Evolutionary conservation across 2,113 vertebrate genomes (phyloP).

Genomic region (Rhipidura dahli): DNA sequence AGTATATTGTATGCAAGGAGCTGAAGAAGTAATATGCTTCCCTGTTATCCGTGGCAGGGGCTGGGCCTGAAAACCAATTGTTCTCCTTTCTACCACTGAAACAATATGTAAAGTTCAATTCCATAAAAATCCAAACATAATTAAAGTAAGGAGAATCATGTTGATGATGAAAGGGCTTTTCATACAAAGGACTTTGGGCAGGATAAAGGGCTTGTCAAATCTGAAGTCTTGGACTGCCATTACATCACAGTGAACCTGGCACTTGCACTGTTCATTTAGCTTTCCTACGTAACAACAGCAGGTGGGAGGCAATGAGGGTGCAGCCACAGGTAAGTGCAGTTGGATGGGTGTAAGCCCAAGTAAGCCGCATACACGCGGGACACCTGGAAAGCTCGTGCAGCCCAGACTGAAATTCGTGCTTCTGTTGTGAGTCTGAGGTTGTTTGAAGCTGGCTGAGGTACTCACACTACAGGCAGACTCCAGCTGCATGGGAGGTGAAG

Average conservation of each 20-base stretch:
- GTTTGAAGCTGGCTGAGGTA: neutral
- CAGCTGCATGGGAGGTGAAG: neutral
- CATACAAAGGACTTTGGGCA: neutral
- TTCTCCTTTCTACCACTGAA: neutral
- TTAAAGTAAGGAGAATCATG: neutral
- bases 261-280: neutral
- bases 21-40: neutral
- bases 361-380: neutral
- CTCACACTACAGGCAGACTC: neutral
- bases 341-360: neutral
- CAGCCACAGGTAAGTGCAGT: neutral
- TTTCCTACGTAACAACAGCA: neutral
- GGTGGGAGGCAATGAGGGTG: neutral
- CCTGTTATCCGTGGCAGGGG: neutral
- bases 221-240: neutral
- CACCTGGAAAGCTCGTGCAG: neutral
- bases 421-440: neutral
- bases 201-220: neutral
- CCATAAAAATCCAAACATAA: neutral
- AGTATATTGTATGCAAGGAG: neutral
- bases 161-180: neutral
- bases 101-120: neutral
- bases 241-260: neutral
- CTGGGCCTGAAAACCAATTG: neutral
- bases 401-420: neutral